Base-by-base conservation (phyloP, 2,113 vertebrate genomes). In the Lota lota region DNA sequence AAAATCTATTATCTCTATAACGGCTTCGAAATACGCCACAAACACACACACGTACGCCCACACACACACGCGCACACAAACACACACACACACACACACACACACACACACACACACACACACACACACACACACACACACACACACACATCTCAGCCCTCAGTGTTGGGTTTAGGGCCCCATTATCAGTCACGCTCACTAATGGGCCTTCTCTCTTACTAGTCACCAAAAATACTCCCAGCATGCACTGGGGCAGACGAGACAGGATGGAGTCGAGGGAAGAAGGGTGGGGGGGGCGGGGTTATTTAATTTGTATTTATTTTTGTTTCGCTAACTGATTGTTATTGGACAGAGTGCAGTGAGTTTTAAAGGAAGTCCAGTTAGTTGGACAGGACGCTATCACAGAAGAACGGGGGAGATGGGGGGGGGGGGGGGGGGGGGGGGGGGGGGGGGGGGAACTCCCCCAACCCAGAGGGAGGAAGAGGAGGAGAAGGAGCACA, bases 1-100 rank as follows among this genome's bases (percentile, higher is more conserved):
- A 61, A 15, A 61, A 70, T 90, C 88, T 90, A 92, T 90, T 89
- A 91, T 91, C 88, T 90, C 83, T 80, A 84, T 80, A 84, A 89
- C 77, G 73, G 84, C 79, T 87, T 89, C 83, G 89, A 89, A 91
- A 91, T 88, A 90, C 86, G 80, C 80, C 64, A 22, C 69, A 80
- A 10, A 47, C 40, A 47, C 40, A 47, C 40, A 47, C 40, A 47
- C 40, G 6, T 5, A 40, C 36, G 6, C 36, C 1, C 36, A 40
- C 36, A 40, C 36, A 40, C 36, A 40, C 36, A 40, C 36, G 10
- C 40, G 10, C 40, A 47, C 40, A 47, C 40, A 47, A 5, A 47
- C 40, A 47, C 40, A 47, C 40, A 14, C 40, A 47, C 40, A 47
- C 40, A 14, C 40, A 47, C 40, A 47, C 40, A 14, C 40, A 47